Percentiles rank a stretch among this genome's conserved stretches.
phyloP scores from a whole-genome alignment of 2,888 invertebrate genomes.

The Linhomoeus sp. region DNA sequence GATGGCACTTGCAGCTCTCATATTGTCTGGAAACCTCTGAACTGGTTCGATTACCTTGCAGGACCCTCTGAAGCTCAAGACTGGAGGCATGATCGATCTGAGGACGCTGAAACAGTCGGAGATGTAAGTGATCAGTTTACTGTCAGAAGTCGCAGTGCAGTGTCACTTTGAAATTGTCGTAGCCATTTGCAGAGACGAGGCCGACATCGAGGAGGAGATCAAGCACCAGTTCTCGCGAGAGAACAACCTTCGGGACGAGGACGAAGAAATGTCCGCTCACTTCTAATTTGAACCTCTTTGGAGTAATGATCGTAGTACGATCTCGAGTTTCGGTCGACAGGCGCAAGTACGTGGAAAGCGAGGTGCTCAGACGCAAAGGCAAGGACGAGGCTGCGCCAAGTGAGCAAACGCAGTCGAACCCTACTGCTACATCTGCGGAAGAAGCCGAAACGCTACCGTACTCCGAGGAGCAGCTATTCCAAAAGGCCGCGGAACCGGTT shows the following conservation, averaged over 20 bases:
- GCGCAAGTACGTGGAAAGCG: constrained; percentile 63
- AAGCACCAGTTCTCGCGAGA: constrained; percentile 94
- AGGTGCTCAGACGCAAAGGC: constrained; percentile 64
- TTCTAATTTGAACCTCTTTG: not conserved
- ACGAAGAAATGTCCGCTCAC: constrained; percentile 71
- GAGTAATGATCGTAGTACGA: no score
- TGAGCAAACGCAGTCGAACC: constrained; percentile 11
- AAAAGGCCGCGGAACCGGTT: not conserved
- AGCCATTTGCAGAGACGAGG: constrained; percentile 42
- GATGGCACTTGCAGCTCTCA: not conserved
- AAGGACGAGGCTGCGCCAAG: not conserved
- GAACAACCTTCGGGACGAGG: constrained; percentile 91
- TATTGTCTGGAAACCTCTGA: not conserved
- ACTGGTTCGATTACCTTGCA: not conserved
- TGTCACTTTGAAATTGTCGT: no score
- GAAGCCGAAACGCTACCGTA: not conserved
- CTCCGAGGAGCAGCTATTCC: not conserved
- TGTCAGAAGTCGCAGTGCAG: no score
- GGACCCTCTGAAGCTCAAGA: constrained; percentile 1
- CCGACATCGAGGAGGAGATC: constrained; percentile 70
- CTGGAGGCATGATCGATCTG: constrained; percentile 5
- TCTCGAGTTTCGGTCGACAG: no score
- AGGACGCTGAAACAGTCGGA: constrained; percentile 2
- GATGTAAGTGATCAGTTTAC: constrained; percentile 34
- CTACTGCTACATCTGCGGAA: not conserved